Conservation (phyloP, 2,113 vertebrate genomes). For the Hystrix brachyura region DNA sequence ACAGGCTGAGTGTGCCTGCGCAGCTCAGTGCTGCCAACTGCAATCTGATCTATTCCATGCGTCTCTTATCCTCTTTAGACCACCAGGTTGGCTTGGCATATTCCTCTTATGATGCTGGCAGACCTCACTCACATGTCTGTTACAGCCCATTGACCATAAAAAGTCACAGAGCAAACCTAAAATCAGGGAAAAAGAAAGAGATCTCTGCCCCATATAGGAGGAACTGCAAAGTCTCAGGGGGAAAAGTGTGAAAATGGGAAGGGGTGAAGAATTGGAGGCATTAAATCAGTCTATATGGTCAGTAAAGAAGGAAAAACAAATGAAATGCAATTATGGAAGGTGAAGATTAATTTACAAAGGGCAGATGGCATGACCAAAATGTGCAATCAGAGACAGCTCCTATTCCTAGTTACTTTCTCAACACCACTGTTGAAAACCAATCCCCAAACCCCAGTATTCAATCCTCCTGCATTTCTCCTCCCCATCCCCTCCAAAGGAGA, state of each 20-base stretch:
- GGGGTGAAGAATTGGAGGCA: not conserved
- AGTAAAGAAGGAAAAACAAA: not conserved
- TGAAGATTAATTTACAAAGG: slow-evolving; percentile 8
- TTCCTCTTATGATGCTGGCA: not conserved
- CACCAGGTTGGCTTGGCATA: not conserved
- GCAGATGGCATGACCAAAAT: not conserved
- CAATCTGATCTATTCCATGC: not conserved
- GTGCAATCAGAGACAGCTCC: not conserved
- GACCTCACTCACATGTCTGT: not conserved
- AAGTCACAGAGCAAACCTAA: not conserved
- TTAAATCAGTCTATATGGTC: not conserved
- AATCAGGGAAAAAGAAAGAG: not conserved
- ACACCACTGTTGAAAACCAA: not conserved
- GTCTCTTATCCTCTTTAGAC: not conserved
- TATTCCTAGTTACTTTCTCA: not conserved
- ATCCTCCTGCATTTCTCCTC: not conserved
- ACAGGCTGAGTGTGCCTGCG: not conserved
- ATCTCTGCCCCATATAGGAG: not conserved
- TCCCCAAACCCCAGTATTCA: not conserved
- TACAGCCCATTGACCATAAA: not conserved
- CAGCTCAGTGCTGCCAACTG: not conserved
- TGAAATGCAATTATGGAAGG: not conserved
- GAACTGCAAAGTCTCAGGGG: not conserved
- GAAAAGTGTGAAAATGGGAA: not conserved
- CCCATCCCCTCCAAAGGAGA: not conserved